phyloP scores from a whole-genome alignment of 1,140 invertebrate species.

The Nasonia giraulti region DNA sequence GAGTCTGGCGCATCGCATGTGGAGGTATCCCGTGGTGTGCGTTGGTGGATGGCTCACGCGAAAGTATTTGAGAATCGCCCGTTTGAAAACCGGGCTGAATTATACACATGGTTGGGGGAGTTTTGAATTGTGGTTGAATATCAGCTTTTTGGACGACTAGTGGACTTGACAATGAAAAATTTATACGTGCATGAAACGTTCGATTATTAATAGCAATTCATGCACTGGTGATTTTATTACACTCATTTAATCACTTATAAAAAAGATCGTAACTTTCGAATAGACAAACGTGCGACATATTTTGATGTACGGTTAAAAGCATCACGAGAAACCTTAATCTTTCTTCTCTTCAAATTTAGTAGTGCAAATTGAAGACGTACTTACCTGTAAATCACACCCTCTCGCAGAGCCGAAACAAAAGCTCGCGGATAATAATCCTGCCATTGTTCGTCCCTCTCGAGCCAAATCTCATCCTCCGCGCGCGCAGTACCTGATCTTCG shows the following conservation, averaged over 20 bases:
- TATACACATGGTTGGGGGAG: background rate
- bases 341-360: background rate
- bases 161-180: conserved; percentile 1
- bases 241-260: too few relatives aligned
- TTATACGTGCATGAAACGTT: background rate
- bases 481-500: background rate
- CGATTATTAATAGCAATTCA: background rate
- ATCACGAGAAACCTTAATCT: background rate
- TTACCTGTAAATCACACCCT: background rate
- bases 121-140: background rate
- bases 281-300: too few relatives aligned
- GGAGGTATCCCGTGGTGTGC: background rate
- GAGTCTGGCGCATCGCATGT: conserved; percentile 19
- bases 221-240: too few relatives aligned
- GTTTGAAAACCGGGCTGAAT: background rate
- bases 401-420: background rate
- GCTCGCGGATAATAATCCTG: background rate
- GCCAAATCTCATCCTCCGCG: background rate
- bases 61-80: background rate
- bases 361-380: background rate
- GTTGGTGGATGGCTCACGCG: background rate
- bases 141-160: background rate
- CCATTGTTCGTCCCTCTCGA: background rate
- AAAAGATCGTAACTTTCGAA: too few relatives aligned
- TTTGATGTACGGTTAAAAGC: background rate